Base-by-base conservation (phyloP, 2,888 invertebrate genomes). In the Drosophila silvestris region DNA sequence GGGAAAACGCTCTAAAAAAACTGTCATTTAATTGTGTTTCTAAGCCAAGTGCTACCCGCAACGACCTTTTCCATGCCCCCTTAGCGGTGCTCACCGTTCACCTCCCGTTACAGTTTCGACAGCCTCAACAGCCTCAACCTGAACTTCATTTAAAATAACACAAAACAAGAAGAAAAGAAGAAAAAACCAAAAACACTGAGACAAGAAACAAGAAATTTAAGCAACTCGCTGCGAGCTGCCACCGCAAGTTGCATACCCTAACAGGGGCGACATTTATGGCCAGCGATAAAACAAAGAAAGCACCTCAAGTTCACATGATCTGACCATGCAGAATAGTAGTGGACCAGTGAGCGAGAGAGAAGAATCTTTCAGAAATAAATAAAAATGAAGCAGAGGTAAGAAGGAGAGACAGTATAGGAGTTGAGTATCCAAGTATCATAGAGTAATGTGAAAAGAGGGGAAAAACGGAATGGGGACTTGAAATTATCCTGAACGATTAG, bases 41-140 rank as follows among this genome's bases (percentile, higher is more conserved):
- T 85, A 85, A 85, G 77, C 85, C 85, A 88, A 87, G 72, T 67
- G 69, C 58, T 69, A 69, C 33, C 59, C 70, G 63, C 70, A 54
- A 60, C 79, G 86, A 86, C 86, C 86, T 86, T 86, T 86, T 89
- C 86, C 84, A 84, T 86, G 86, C 86, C 82, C 89, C 79, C 74
- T 76, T 79, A 79, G 79, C 79, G 79, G 79, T 70, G 63, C 62
- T 26, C 63, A 14, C 51, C 35, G 73, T 52, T 35, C 59, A 53
- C 69, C 79, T 71, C 71, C 84, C 73, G 86, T 85, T 82, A 89
- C 77, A 73, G 81, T 85, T 89, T 84, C 86, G 73, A 83, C 85
- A 88, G 81, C 64, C 22, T 12, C 44, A 50, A 26, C 35, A 26
- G 54, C 22, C 76, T 39, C 70, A 67, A 65, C 58, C 73, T 62